Conservation (phyloP, 2,113 vertebrate species). For the Osmerus eperlanus region DNA sequence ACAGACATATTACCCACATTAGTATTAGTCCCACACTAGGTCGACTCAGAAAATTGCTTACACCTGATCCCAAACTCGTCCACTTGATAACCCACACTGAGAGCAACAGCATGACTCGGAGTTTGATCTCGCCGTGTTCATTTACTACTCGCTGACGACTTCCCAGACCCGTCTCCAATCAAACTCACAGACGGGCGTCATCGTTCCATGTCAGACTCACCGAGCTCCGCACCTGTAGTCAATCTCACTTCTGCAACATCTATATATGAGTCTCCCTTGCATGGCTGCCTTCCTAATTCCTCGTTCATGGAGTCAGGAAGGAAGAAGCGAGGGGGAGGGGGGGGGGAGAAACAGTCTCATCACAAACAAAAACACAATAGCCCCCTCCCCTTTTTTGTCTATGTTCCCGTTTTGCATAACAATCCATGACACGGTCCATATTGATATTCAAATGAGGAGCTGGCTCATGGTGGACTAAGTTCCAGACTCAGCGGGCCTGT, state of each 20-base stretch:
- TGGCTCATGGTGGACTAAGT: slow-evolving; percentile 56
- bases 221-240: slow-evolving; percentile 9
- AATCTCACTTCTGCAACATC: slow-evolving; percentile 52
- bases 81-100: no score
- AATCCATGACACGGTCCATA: slow-evolving; percentile 55
- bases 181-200: background rate
- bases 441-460: slow-evolving; percentile 68
- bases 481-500: slow-evolving; percentile 56
- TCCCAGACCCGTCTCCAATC: no score
- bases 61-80: no score
- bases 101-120: no score
- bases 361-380: slow-evolving; percentile 53
- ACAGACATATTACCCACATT: no score
- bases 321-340: slow-evolving; percentile 11
- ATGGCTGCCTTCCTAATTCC: slow-evolving; percentile 38
- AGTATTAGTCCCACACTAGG: no score
- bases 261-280: slow-evolving; percentile 35
- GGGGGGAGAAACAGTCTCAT: slow-evolving; percentile 41
- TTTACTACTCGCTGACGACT: no score
- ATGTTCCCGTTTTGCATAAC: slow-evolving; percentile 41
- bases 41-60: no score
- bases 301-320: slow-evolving; percentile 39
- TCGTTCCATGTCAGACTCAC: background rate
- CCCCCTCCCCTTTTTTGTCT: slow-evolving; percentile 34
- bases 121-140: no score